Evolutionary conservation across 2,888 invertebrate species (phyloP).

Genomic region (Callinectes sapidus): DNA sequence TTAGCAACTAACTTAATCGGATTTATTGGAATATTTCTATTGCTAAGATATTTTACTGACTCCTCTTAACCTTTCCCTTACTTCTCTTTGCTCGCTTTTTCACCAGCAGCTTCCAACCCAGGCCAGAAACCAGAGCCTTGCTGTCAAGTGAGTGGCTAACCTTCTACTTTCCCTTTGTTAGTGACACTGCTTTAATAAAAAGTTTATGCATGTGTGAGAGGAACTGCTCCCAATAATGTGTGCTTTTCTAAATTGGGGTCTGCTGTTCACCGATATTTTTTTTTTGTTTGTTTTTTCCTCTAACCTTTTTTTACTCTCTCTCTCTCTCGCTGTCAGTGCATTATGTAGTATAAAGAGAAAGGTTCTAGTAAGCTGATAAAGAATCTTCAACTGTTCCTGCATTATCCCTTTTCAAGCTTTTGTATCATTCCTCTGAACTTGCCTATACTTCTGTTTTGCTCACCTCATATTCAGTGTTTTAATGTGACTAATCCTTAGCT

Average conservation of each 20-base stretch:
- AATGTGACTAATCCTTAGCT: neutral
- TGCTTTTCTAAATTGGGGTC: neutral
- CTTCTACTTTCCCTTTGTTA: neutral
- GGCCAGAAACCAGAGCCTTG: slow-evolving; percentile 45
- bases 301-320: neutral
- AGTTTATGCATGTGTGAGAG: neutral
- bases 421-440: neutral
- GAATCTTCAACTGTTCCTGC: neutral
- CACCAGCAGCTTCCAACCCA: slow-evolving; percentile 46
- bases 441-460: neutral
- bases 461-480: no score
- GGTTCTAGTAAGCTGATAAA: neutral
- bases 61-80: slow-evolving; percentile 24
- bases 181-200: neutral
- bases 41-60: slow-evolving; percentile 34
- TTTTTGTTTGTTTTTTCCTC: no score
- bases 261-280: neutral
- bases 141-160: slow-evolving; percentile 61
- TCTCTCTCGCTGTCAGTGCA: neutral
- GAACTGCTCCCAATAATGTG: neutral
- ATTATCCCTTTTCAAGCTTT: neutral
- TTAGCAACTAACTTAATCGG: neutral
- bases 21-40: no score
- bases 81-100: slow-evolving; percentile 42
- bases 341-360: neutral